phyloP scores from a whole-genome alignment of 30 jellyfish, hydroid and myxozoan species.

The Haliclystus octoradiatus region DNA sequence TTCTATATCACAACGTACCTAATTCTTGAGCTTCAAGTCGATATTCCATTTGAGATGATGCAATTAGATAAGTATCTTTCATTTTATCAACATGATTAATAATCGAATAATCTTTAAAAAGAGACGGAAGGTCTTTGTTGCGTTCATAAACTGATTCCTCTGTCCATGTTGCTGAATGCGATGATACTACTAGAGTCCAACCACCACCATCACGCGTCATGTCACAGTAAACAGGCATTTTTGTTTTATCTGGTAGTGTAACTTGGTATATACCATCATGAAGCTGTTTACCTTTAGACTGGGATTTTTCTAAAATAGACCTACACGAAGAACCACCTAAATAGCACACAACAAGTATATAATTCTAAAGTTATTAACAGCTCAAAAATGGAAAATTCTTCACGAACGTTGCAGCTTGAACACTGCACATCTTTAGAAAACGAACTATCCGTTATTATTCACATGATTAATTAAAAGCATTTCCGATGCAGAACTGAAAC shows the following conservation, averaged over 20 bases:
- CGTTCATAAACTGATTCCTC: constrained; percentile 43
- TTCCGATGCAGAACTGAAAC: no score
- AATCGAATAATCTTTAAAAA: constrained; percentile 58
- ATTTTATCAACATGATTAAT: constrained; percentile 54
- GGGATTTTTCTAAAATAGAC: no score
- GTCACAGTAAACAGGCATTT: constrained; percentile 47
- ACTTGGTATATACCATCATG: neutral
- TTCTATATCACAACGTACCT: constrained; percentile 52
- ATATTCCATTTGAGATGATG: constrained; percentile 32
- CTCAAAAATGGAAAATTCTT: no score
- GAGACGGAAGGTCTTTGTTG: constrained; percentile 37
- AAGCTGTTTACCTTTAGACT: neutral
- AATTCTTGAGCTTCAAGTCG: constrained; percentile 64
- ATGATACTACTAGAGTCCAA: constrained; percentile 83
- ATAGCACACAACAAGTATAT: neutral
- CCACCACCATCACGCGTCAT: constrained; percentile 98
- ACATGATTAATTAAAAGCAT: no score
- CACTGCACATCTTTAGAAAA: no score
- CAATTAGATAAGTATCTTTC: constrained; percentile 44
- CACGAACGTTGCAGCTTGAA: no score
- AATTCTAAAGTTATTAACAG: no score
- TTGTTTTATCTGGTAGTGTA: neutral
- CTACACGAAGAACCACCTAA: neutral
- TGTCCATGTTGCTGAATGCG: constrained; percentile 65
- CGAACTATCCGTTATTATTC: no score